Percentiles rank a stretch among this genome's conserved stretches.
These are phyloP conservation scores for Lepus europaeus DNA, from an alignment of 2,113 vertebrate genomes.

Conservation along the genomic window DNA sequence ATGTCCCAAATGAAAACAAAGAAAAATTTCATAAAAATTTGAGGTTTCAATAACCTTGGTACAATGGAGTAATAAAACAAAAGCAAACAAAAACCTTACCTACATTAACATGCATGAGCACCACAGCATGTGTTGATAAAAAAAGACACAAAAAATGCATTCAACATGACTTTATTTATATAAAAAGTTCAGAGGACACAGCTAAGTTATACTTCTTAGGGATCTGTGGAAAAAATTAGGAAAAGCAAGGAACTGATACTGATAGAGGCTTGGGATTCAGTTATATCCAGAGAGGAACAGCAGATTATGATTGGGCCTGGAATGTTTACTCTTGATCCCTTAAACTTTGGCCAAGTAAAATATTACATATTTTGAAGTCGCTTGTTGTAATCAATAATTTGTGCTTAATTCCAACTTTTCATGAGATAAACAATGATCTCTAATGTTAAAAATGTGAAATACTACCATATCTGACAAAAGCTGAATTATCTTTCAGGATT, in stretches of 20 bases:
- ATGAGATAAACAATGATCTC: slow-evolving; percentile 47
- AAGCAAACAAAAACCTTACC: not conserved
- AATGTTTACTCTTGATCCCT: not conserved
- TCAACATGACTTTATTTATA: not conserved
- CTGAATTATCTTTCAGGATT: slow-evolving; percentile 17
- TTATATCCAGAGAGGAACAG: not conserved
- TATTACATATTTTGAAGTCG: not conserved
- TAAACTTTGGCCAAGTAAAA: slow-evolving; percentile 40
- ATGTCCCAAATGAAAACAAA: not conserved
- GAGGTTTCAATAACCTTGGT: not conserved
- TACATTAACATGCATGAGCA: not conserved
- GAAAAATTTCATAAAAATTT: not conserved
- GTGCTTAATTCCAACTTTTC: not conserved
- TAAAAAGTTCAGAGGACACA: slow-evolving; percentile 3
- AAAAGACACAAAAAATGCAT: not conserved
- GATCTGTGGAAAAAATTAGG: not conserved
- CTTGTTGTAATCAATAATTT: not conserved
- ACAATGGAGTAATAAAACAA: slow-evolving; percentile 6
- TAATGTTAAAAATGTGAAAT: slow-evolving; percentile 18
- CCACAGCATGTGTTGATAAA: not conserved
- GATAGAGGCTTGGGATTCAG: slow-evolving; percentile 12
- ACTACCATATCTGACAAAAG: slow-evolving; percentile 19
- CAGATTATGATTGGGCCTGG: not conserved
- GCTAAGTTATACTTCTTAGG: not conserved
- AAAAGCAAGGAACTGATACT: slow-evolving; percentile 35